Conservation (phyloP, 2,113 vertebrate species). For the Sinocyclocheilus anshuiensis region DNA sequence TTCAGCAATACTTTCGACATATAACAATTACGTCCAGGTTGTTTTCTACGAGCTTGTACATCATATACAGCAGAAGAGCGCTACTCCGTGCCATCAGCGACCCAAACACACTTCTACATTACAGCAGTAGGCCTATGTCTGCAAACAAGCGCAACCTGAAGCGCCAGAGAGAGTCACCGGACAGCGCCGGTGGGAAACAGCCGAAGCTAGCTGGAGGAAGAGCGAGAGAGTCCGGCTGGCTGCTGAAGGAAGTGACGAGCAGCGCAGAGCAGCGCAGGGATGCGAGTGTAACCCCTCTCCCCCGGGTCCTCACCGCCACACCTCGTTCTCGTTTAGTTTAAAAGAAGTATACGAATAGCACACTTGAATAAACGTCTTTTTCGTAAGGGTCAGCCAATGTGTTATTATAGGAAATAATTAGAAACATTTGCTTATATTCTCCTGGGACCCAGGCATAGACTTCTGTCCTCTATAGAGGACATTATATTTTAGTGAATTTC, state of each 20-base stretch:
- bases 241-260: constrained; percentile 55
- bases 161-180: constrained; percentile 55
- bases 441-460: too few species aligned
- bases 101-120: too few species aligned
- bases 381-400: too few species aligned
- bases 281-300: too few species aligned
- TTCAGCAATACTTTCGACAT: not conserved
- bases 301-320: too few species aligned
- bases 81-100: not conserved
- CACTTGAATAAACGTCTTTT: too few species aligned
- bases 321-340: too few species aligned
- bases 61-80: not conserved
- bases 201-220: constrained; percentile 58
- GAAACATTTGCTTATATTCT: too few species aligned
- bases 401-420: too few species aligned
- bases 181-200: constrained; percentile 56
- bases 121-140: constrained; percentile 60
- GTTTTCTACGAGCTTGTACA: not conserved
- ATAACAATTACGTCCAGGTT: not conserved
- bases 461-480: too few species aligned
- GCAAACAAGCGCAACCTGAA: constrained; percentile 57
- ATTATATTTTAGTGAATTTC: too few species aligned
- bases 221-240: constrained; percentile 62
- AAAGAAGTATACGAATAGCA: too few species aligned
- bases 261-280: constrained; percentile 65